Base-by-base conservation (phyloP, 92 coral and sea anemone species). In the Diadumene lineata region DNA sequence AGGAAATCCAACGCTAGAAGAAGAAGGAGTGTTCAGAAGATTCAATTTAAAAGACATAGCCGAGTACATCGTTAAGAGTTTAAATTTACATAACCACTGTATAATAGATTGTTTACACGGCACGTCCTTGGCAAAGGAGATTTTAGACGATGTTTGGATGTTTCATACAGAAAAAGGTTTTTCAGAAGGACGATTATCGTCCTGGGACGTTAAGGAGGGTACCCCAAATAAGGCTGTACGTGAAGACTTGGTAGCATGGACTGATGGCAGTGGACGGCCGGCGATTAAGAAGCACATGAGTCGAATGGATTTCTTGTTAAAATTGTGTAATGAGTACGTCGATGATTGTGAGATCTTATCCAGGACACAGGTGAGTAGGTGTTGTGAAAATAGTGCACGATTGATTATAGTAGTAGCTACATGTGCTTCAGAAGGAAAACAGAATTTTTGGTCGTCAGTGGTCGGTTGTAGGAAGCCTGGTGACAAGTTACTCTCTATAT, bases 171-270 rank as follows among this genome's bases (percentile, higher is more conserved):
- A 66, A 1, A 83, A 90, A 0, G 53, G 62, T 21, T 81, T 94
- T 50, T 75, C 87, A 18, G 96, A 94, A 43, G 98, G 98, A 6
- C 86, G 85, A 53, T 72, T 94, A 16, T 85, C 90, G 0, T 81
- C 89, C 27, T 74, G 82, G 2, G 73, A 74, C 24, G 85, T 56
- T 0, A 77, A 73, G n/a, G 78, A 81, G n/a, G 75, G 82, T 16
- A 69, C 78, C 38, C 50, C 79, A 32, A 77, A 88, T 50, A 83
- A 82, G 72, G 76, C 82, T 25, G 84, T 94, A 27, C 92, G 98
- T 18, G 98, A 92, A 18, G 98, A 94, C 79, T 79, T 83, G 56
- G 93, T 94, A 22, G 82, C 91, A 0, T 94, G 98, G 98, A 60
- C 92, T 1, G 89, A 78, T 34, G 89, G 94, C 0, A 82, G 43